phyloP scores from a whole-genome alignment of 2,113 vertebrate genomes.

The Shinisaurus crocodilurus region DNA sequence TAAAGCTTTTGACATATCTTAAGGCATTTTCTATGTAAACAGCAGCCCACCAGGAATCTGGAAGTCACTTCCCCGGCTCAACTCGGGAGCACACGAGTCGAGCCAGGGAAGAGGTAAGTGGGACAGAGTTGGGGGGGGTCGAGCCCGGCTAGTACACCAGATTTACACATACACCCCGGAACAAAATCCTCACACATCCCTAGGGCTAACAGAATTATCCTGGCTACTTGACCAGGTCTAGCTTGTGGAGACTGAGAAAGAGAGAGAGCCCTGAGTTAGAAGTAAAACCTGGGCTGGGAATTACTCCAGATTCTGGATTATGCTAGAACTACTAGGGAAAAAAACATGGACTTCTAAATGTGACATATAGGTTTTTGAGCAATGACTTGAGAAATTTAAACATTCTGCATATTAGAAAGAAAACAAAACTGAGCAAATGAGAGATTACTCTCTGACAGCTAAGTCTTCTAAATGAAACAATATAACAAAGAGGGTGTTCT shows the following conservation, averaged over 20 bases:
- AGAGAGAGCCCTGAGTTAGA: background rate
- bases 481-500: background rate
- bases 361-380: background rate
- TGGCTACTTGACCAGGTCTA: too few relatives aligned
- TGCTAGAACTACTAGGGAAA: background rate
- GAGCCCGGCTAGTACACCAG: too few relatives aligned
- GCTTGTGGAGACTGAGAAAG: background rate
- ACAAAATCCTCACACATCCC: too few relatives aligned
- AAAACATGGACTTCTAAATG: background rate
- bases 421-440: background rate
- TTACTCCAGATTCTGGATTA: background rate
- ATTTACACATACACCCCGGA: too few relatives aligned
- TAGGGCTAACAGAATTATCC: too few relatives aligned
- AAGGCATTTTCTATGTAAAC: too few relatives aligned
- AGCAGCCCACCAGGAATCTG: too few relatives aligned
- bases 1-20: too few relatives aligned
- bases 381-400: constrained; percentile 16
- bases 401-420: background rate
- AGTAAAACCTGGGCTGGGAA: background rate
- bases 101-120: too few relatives aligned
- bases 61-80: too few relatives aligned
- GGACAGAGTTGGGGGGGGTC: too few relatives aligned
- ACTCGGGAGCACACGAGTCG: too few relatives aligned
- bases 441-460: background rate
- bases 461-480: background rate